Base-by-base conservation (phyloP, 2,888 invertebrate species). In the Tachina lurida region DNA sequence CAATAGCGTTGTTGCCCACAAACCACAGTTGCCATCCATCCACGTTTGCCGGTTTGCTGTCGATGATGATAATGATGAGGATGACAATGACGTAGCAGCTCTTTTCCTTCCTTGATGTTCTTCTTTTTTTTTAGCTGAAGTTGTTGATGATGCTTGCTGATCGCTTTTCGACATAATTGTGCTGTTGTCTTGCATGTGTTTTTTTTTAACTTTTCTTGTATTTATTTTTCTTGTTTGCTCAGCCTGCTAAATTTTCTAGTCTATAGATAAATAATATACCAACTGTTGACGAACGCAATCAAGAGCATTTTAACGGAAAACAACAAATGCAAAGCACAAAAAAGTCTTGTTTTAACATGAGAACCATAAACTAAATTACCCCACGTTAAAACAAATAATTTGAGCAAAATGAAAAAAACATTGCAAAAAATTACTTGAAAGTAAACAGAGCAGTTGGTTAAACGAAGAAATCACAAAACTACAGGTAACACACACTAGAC, bases 251-350 rank as follows among this genome's bases (percentile, higher is more conserved):
- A 77, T 76, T 70, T 83, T 84, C 77, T 84, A 84, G 77, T 84
- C 83, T 73, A n/a, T n/a, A 84, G 83, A 84, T 84, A 80, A 71
- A 74, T 83, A 86, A 83, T 76, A 47, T 79, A 80, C 63, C 70
- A 83, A 79, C 75, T 83, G 79, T 86, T 84, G 86, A 86, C 86
- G 86, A 86, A 86, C 86, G 86, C 86, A 86, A 84, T 81, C 81
- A 76, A 77, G 70, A 87, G 65, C 75, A 70, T 68, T 84, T 84
- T 73, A 79, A 49, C 47, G 56, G 47, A 10, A 68, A 70, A 63
- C 39, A 56, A 41, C 60, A 60, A 19, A 58, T 41, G 45, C 31
- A 43, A 15, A 58, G 12, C 22, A 67, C 10, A 65, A 58, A 75
- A 76, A 60, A 65, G 31, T 73, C 83, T 73, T 77, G 73, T 71